These are phyloP conservation scores for Notodonta ziczac DNA, from an alignment of 2,888 invertebrate genomes.

Conservation along the genomic window DNA sequence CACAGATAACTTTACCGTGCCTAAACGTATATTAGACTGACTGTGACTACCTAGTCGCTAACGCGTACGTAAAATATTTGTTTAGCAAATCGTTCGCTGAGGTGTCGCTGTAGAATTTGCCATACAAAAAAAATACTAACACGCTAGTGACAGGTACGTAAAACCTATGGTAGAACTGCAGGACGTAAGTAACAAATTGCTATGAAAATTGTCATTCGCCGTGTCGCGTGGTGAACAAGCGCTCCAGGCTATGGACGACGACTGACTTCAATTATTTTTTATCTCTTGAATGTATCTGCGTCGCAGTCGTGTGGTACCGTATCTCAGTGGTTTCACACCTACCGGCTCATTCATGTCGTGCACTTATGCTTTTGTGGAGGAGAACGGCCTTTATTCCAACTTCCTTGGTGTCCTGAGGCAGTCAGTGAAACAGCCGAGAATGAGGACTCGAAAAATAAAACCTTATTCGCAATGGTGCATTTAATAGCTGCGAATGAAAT, in stretches of 20 bases:
- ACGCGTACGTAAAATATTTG: too few species aligned
- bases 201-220: conserved; percentile 40
- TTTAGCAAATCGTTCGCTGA: too few species aligned
- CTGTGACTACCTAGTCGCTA: too few species aligned
- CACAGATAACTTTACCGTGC: too few species aligned
- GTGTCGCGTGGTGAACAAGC: conserved; percentile 29
- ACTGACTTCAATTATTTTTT: conserved; percentile 71
- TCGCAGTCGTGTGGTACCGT: conserved; percentile 46
- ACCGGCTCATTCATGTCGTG: conserved; percentile 51
- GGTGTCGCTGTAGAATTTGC: too few species aligned
- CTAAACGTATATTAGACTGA: too few species aligned
- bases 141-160: too few species aligned
- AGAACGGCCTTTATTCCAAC: conserved; percentile 20
- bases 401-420: conserved; percentile 1
- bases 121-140: too few species aligned
- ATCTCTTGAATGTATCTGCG: conserved; percentile 68
- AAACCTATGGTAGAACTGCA: too few species aligned
- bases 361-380: conserved; percentile 42
- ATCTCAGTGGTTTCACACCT: conserved; percentile 65
- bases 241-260: conserved; percentile 47
- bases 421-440: not conserved
- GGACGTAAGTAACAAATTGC: conserved; percentile 32
- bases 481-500: too few species aligned
- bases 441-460: too few species aligned
- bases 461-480: too few species aligned